Evolutionary conservation across 1,140 invertebrate genomes (phyloP).

Genomic region (Drosophila obscura): DNA sequence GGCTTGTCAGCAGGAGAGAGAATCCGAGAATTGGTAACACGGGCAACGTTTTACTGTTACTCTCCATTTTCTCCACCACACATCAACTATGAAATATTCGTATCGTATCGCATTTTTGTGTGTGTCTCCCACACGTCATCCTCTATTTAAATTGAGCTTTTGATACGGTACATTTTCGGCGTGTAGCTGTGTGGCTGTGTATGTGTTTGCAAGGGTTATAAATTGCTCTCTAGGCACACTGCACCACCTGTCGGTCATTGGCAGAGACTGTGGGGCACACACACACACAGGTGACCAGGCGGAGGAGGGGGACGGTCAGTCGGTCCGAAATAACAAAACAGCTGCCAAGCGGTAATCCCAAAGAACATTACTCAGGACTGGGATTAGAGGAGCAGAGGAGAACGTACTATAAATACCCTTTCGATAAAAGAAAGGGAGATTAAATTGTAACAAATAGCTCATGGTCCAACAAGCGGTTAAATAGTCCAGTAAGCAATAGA

Average conservation of each 20-base stretch:
- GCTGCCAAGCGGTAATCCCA: too few relatives aligned
- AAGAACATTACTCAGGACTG: too few relatives aligned
- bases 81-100: constrained; percentile 76
- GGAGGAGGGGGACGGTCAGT: too few relatives aligned
- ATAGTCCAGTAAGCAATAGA: too few relatives aligned
- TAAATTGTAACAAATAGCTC: too few relatives aligned
- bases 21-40: constrained; percentile 33
- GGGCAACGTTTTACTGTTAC: constrained; percentile 29
- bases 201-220: constrained; percentile 15
- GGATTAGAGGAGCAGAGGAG: too few relatives aligned
- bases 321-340: too few relatives aligned
- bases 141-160: constrained; percentile 37
- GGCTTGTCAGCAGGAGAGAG: constrained; percentile 54
- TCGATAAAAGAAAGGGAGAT: too few relatives aligned
- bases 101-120: constrained; percentile 47
- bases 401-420: too few relatives aligned
- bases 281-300: neutral
- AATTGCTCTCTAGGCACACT: constrained; percentile 31
- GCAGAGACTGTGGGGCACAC: neutral
- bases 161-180: neutral
- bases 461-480: too few relatives aligned
- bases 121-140: constrained; percentile 17
- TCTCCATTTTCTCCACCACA: constrained; percentile 9
- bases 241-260: constrained; percentile 30
- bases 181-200: neutral